Evolutionary conservation across 2,113 vertebrate genomes (phyloP), one percentile per base, ranked within the genome.

Genomic region (Acrocephalus arundinaceus): DNA sequence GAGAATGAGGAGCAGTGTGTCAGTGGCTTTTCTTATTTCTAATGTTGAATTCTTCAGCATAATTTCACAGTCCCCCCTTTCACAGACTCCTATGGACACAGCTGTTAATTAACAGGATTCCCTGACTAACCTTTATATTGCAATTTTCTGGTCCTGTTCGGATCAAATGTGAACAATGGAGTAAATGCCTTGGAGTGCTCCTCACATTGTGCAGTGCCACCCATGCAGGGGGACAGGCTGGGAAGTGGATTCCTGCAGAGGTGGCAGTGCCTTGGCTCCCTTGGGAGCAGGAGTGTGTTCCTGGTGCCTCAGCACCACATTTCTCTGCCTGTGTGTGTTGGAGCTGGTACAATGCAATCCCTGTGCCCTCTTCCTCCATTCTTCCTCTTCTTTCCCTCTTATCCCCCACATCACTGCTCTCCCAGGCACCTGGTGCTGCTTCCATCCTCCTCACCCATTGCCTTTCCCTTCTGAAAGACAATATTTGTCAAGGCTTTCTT

Each of bases 261-360:
- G 10, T 57, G 77, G 39, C 66, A 37, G 6, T 76, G 70, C 74
- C 21, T 20, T 48, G 55, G 51, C 82, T 71, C 59, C 41, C 39
- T 20, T 8, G 5, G 16, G 72, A 85, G 71, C 89, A 59, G 72
- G 11, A 33, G 15, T 0, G 2, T 33, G 19, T 11, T 30, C 14
- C 7, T 48, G 24, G 13, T 87, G 73, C 20, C 48, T 43, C 43
- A 66, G 51, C 68, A 31, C 39, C 14, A 1, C 24, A 0, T 41
- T 77, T 22, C 63, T 62, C 18, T 2, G 0, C 2, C 9, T 17
- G 0, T 3, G 6, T 8, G 2, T 19, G n/a, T 24, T 24, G 51
- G 76, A n/a, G 78, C 9, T 76, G 71, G n/a, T 35, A 35, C 55
- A 20, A 2, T 0, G 0, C 63, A 45, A 37, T 78, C 70, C 4